These are phyloP conservation scores for Indicator indicator DNA, from an alignment of 2,113 vertebrate genomes.

Conservation along the genomic window DNA sequence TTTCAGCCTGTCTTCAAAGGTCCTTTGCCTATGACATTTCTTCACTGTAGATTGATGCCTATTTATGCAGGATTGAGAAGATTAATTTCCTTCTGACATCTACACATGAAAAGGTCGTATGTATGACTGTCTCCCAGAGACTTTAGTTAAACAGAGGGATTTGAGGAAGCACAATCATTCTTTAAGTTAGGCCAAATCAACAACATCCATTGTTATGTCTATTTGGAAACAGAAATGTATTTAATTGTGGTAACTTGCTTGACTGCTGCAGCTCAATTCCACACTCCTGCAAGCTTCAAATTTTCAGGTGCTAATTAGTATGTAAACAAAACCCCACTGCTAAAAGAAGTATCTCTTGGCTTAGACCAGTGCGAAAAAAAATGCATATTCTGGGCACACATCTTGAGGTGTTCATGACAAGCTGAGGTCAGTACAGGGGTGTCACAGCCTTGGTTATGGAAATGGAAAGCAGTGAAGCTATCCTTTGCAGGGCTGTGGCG, in stretches of 20 bases:
- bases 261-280: not conserved
- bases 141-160: not conserved
- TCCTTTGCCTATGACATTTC: not conserved
- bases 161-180: not conserved
- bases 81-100: not conserved
- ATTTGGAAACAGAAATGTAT: not conserved
- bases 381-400: not conserved
- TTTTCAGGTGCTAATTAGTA: not conserved
- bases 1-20: not conserved
- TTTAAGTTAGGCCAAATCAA: not conserved
- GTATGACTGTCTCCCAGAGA: not conserved
- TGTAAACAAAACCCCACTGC: not conserved
- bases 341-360: not conserved
- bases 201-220: not conserved
- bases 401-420: not conserved
- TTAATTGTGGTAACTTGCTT: not conserved
- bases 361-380: not conserved
- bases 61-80: not conserved
- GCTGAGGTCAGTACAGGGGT: not conserved
- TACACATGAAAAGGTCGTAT: not conserved
- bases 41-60: not conserved
- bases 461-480: not conserved
- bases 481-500: too few relatives aligned
- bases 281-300: not conserved
- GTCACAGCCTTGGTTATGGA: not conserved